A percentile compares a stretch with the other conserved stretches of the same genome.
phyloP scores from a whole-genome alignment of 2,113 vertebrate genomes.

The chimpanzee (Pan troglodytes) region NHGRI_mPanTro3-v2.1_pri NC_072402.2:5161501-5162000 shows the following conservation, averaged over 20 bases:
- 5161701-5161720: constrained; percentile 73
- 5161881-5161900: constrained; percentile 77
- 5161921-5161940: constrained; percentile 78
- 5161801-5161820: constrained; percentile 80
- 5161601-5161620: neutral
- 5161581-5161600: neutral
- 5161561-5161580: neutral
- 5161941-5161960: constrained; percentile 81
- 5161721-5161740: constrained; percentile 88
- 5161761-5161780: constrained; percentile 85
- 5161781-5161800: constrained; percentile 84
- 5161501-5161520: constrained; percentile 67
- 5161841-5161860: constrained; percentile 64
- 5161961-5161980: constrained; percentile 85
- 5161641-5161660: constrained; percentile 48
- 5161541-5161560: constrained; percentile 48
- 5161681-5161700: constrained; percentile 79
- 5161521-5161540: constrained; percentile 68
- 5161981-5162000: constrained; percentile 84
- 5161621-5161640: neutral
- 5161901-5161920: constrained; percentile 81
- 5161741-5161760: constrained; percentile 83
- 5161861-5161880: constrained; percentile 80
- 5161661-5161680: constrained; percentile 80
- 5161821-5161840: constrained; percentile 81